Conservation (phyloP, 2,888 invertebrate genomes). For the Mesoligia furuncula region DNA sequence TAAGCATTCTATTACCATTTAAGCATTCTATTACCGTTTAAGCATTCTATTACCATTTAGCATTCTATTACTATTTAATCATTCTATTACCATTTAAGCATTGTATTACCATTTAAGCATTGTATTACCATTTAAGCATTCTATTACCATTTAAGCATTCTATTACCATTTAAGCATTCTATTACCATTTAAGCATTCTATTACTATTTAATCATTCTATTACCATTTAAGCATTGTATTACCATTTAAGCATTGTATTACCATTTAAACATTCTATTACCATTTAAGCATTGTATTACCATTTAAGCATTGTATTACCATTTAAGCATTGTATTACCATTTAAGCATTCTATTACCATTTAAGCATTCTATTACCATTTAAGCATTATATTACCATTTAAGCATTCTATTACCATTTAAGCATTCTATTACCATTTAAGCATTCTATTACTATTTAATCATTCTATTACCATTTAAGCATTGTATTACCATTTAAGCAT, state of each 20-base stretch:
- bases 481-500: background rate
- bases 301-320: background rate
- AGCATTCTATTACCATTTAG: background rate
- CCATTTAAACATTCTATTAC: background rate
- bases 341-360: background rate
- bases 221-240: background rate
- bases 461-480: too few relatives aligned
- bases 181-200: background rate
- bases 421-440: background rate
- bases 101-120: too few relatives aligned
- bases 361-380: background rate
- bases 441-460: too few relatives aligned
- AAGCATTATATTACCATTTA: too few relatives aligned
- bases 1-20: background rate
- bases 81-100: too few relatives aligned
- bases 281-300: background rate
- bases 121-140: too few relatives aligned
- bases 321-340: too few relatives aligned
- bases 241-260: background rate
- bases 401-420: background rate
- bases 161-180: background rate
- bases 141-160: background rate
- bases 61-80: too few relatives aligned
- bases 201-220: too few relatives aligned
- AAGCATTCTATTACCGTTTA: background rate